Conservation (phyloP, 2,113 vertebrate species). For the Archocentrus centrarchus region DNA sequence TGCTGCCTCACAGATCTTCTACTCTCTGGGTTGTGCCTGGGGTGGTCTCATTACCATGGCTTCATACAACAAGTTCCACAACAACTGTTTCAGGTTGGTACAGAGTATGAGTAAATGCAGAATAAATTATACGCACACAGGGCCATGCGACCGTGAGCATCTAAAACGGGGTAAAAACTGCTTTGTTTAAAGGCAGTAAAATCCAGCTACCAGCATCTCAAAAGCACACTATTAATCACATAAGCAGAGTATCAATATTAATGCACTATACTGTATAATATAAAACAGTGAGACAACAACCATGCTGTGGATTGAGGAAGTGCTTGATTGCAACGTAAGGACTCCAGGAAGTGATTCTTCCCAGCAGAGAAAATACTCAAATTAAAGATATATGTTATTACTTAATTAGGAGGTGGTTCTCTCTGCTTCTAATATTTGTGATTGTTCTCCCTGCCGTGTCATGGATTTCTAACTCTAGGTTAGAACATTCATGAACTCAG, state of each 20-base stretch:
- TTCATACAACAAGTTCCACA: constrained; percentile 99
- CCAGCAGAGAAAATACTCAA: too few species aligned
- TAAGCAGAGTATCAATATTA: not conserved
- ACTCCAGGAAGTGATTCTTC: too few species aligned
- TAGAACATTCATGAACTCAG: too few species aligned
- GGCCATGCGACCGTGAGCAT: not conserved
- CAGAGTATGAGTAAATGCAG: not conserved
- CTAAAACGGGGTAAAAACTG: not conserved
- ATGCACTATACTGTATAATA: too few species aligned
- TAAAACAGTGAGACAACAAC: too few species aligned
- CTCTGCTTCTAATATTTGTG: too few species aligned
- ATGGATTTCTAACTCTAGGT: too few species aligned
- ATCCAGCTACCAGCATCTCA: not conserved
- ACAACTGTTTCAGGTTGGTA: constrained; percentile 95
- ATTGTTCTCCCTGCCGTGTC: too few species aligned
- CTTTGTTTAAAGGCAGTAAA: not conserved
- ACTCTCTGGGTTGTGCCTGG: constrained; percentile 97
- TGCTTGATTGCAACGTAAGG: too few species aligned
- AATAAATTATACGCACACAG: not conserved
- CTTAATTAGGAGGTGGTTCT: too few species aligned
- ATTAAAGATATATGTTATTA: too few species aligned
- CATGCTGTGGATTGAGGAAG: too few species aligned
- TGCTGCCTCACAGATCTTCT: constrained; percentile 98
- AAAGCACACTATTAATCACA: not conserved
- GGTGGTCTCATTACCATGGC: constrained; percentile 99